Evolutionary conservation across 2,113 vertebrate genomes (phyloP), one percentile per base, ranked within the genome.

Genomic region (Lethenteron reissneri): DNA sequence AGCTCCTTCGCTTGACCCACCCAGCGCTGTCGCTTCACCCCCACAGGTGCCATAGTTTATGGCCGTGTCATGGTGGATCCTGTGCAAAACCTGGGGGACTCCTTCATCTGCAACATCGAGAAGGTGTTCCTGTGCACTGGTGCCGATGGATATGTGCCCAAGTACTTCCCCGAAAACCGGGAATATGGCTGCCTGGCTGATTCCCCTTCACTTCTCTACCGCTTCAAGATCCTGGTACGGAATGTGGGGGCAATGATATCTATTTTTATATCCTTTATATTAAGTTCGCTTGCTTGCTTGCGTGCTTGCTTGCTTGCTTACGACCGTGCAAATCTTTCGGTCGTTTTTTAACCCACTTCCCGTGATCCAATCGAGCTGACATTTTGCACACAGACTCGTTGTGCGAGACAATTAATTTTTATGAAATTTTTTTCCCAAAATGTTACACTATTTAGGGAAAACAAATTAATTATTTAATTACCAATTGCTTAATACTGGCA

Each of bases 41-140:
- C 76, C 75, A 14, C 76, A 97, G 92, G 89, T 41, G 89, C 95
- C 71, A 73, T 78, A 0, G 84, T 97, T 75, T 96, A 90, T 0
- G 88, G 88, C 2, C 88, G 89, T 3, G 89, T 97, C 75, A 94
- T 92, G 89, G 89, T 97, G 74, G 90, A 97, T 77, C 91, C 89
- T 1, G 91, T 97, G 72, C 91, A 97, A 81, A 94, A 95, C 75
- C 78, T 97, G 15, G 90, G 91, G 3, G 85, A 87, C 73, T 90
- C 89, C n/a, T 97, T 97, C 79, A 81, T 84, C 82, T 97, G 92
- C 74, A 90, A 81, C 78, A 92, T 97, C 4, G 89, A 97, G 80
- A 92, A 95, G 74, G 92, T 97, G 71, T 96, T 87, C 78, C 83
- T 97, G 3, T 97, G 92, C 80, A 88, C 89, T 0, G 92, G 92